Conservation (phyloP, 2,797 vertebrate species). For the Agapornis canus region DNA sequence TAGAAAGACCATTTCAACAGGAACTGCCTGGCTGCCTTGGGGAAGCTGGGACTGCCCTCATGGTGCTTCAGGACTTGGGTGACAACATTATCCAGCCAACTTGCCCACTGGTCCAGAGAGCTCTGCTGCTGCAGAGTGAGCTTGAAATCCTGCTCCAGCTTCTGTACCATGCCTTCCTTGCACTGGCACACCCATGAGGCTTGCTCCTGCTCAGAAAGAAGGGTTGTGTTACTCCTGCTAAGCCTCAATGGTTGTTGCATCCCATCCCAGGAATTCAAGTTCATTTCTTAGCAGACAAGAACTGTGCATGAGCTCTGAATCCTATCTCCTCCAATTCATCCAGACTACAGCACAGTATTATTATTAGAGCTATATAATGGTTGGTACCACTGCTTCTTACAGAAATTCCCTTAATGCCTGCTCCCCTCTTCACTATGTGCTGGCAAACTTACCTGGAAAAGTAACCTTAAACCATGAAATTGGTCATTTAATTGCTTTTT, state of each 20-base stretch:
- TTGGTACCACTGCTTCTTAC: neutral
- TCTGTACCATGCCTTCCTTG: slow-evolving; percentile 93
- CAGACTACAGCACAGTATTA: neutral
- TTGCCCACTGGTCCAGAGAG: slow-evolving; percentile 97
- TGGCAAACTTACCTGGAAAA: neutral
- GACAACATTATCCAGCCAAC: slow-evolving; percentile 94
- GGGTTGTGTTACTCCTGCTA: neutral
- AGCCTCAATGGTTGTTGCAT: neutral
- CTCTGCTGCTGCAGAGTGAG: slow-evolving; percentile 97
- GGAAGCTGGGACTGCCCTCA: slow-evolving; percentile 91
- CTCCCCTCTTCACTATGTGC: neutral
- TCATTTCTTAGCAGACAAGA: neutral
- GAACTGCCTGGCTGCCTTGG: slow-evolving; percentile 95
- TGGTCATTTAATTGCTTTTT: no score
- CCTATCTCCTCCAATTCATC: neutral
- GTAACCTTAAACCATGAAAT: neutral
- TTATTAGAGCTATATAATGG: neutral
- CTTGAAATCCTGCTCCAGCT: slow-evolving; percentile 98
- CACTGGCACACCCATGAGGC: slow-evolving; percentile 99
- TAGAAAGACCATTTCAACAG: slow-evolving; percentile 99
- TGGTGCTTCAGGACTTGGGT: slow-evolving; percentile 93
- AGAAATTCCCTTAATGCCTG: neutral
- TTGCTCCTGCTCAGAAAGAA: slow-evolving; percentile 85
- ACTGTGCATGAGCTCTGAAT: neutral
- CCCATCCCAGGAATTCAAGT: neutral